A percentile compares a stretch with the other conserved stretches of the same genome.
Conservation (phyloP, 2,888 invertebrate species). For the Acheta domesticus region DNA sequence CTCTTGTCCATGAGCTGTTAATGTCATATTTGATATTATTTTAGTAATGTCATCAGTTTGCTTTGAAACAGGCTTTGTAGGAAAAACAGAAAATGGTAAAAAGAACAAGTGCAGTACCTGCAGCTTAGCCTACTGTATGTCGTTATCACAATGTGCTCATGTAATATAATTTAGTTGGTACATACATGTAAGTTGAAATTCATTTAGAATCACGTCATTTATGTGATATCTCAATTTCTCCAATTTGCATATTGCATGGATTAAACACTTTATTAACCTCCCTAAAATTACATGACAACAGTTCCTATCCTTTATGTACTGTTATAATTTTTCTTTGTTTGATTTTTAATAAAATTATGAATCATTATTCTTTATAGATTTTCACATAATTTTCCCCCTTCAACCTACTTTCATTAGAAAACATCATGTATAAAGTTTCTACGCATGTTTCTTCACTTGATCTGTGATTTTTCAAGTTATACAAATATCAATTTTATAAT, state of each 20-base stretch:
- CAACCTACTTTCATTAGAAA: no score
- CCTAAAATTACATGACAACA: neutral
- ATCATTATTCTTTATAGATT: neutral
- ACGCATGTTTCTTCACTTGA: no score
- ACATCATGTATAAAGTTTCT: no score
- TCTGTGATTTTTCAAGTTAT: no score
- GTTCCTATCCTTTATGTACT: constrained; percentile 1
- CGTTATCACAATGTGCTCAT: neutral
- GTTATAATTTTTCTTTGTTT: neutral
- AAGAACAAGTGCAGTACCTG: neutral
- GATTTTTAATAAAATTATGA: neutral
- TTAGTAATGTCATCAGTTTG: neutral
- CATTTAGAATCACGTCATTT: neutral
- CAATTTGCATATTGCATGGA: neutral
- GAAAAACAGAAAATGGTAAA: neutral
- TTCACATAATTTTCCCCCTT: no score
- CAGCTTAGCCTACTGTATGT: neutral
- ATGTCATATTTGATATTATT: constrained; percentile 6
- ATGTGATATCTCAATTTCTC: neutral
- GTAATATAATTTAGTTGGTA: neutral
- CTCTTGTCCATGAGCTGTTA: neutral
- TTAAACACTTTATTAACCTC: neutral
- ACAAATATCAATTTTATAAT: no score
- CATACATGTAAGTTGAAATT: neutral
- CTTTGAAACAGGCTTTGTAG: neutral